Conservation (phyloP, 2,113 vertebrate species). For the Pogona vitticeps region DNA sequence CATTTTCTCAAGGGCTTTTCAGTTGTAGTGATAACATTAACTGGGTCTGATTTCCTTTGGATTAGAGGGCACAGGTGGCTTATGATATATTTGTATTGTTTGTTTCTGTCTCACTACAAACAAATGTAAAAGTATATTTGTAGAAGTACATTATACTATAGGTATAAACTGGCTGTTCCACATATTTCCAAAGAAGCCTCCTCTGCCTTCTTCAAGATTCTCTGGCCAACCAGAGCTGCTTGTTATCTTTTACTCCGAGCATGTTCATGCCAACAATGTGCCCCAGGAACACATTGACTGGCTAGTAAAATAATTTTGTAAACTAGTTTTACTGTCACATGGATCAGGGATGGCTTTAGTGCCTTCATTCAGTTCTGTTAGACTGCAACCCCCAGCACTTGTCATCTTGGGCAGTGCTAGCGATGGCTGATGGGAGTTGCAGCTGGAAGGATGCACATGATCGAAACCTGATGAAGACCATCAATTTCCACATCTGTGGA, state of each 20-base stretch:
- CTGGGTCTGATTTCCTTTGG: background rate
- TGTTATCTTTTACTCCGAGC: too few relatives aligned
- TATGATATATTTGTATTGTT: background rate
- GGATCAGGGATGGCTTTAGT: too few relatives aligned
- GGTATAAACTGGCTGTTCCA: background rate
- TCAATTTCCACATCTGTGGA: background rate
- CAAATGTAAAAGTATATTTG: too few relatives aligned
- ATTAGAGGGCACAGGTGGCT: background rate
- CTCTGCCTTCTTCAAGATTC: too few relatives aligned
- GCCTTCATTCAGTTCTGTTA: background rate
- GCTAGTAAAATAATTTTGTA: background rate
- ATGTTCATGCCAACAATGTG: background rate
- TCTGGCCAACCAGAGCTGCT: background rate
- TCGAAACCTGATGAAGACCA: too few relatives aligned
- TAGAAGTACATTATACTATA: too few relatives aligned
- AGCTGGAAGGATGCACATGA: too few relatives aligned
- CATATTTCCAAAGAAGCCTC: background rate
- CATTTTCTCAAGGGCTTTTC: too few relatives aligned
- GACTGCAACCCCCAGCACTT: background rate
- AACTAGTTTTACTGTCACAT: background rate
- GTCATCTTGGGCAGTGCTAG: background rate
- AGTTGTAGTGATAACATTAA: background rate
- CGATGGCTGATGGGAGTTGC: too few relatives aligned
- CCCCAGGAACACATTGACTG: background rate
- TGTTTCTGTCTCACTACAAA: background rate